Conservation (phyloP, 2,888 invertebrate species). For the Tipula vernalis region DNA sequence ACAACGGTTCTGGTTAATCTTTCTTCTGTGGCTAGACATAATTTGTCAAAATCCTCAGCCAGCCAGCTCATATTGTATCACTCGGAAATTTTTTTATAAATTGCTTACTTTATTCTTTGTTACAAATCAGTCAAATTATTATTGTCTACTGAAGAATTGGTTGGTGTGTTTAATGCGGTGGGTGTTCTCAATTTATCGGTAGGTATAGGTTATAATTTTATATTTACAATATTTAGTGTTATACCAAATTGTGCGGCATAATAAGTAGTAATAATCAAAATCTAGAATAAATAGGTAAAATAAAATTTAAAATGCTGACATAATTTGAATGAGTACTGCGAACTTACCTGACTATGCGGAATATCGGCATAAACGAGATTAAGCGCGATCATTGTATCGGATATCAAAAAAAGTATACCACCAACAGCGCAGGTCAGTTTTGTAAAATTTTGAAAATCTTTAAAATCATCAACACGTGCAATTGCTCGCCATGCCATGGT, state of each 20-base stretch:
- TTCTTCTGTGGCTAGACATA: too few relatives aligned
- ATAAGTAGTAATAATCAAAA: conserved; percentile 77
- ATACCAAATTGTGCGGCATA: conserved; percentile 81
- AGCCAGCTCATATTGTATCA: too few relatives aligned
- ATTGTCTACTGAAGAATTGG: neutral
- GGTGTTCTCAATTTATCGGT: neutral
- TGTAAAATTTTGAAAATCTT: conserved; percentile 54
- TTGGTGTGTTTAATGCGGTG: neutral
- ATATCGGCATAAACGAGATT: conserved; percentile 57
- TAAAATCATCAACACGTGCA: conserved; percentile 46
- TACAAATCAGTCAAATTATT: neutral
- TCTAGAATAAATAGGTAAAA: conserved; percentile 39
- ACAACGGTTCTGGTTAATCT: too few relatives aligned
- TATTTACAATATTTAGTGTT: conserved; percentile 55
- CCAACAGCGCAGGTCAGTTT: conserved; percentile 57
- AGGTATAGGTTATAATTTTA: neutral
- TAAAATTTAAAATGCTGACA: neutral
- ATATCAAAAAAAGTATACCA: conserved; percentile 61
- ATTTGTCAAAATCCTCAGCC: too few relatives aligned
- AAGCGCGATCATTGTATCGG: conserved; percentile 69
- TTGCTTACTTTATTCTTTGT: neutral
- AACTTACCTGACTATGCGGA: conserved; percentile 50
- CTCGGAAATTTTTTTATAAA: neutral
- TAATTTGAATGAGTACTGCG: too few relatives aligned
- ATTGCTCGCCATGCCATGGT: conserved; percentile 77